A percentile compares a stretch with the other conserved stretches of the same genome.
These are phyloP conservation scores for Eucriotettix oculatus DNA, from an alignment of 2,888 invertebrate genomes.

Conservation along the genomic window DNA sequence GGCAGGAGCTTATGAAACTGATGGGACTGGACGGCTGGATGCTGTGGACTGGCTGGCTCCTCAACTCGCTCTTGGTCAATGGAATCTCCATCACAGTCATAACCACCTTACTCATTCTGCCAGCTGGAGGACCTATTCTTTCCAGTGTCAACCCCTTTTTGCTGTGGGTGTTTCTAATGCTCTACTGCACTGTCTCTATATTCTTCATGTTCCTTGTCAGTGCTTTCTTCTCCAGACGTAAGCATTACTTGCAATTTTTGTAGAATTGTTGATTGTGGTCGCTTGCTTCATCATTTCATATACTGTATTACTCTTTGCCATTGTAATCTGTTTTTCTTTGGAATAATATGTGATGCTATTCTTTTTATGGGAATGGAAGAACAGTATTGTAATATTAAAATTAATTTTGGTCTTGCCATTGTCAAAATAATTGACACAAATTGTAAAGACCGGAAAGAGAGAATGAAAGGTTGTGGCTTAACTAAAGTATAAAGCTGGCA, in stretches of 20 bases:
- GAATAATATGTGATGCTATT: no score
- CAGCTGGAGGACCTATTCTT: constrained; percentile 13
- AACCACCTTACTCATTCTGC: constrained; percentile 20
- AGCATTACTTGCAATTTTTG: neutral
- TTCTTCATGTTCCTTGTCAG: constrained; percentile 26
- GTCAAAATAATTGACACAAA: no score
- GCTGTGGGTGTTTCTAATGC: constrained; percentile 22
- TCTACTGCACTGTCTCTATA: constrained; percentile 25
- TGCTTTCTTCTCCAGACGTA: constrained; percentile 28
- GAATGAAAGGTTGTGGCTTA: no score
- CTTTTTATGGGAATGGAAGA: no score
- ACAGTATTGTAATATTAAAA: no score
- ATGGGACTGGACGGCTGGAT: constrained; percentile 35
- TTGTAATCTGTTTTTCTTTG: no score
- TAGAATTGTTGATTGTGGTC: no score
- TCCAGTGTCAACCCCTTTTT: constrained; percentile 9
- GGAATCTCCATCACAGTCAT: constrained; percentile 23
- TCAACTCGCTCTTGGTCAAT: constrained; percentile 25
- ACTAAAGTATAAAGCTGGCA: no score
- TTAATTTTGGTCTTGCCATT: no score
- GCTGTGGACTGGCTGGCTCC: constrained; percentile 34
- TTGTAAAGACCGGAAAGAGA: no score
- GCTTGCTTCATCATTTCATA: no score
- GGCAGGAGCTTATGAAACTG: constrained; percentile 36
- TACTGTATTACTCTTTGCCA: no score